Evolutionary conservation across 2,113 vertebrate genomes (phyloP), one percentile per base, ranked within the genome.

Genomic region (Lepisosteus osseus): DNA sequence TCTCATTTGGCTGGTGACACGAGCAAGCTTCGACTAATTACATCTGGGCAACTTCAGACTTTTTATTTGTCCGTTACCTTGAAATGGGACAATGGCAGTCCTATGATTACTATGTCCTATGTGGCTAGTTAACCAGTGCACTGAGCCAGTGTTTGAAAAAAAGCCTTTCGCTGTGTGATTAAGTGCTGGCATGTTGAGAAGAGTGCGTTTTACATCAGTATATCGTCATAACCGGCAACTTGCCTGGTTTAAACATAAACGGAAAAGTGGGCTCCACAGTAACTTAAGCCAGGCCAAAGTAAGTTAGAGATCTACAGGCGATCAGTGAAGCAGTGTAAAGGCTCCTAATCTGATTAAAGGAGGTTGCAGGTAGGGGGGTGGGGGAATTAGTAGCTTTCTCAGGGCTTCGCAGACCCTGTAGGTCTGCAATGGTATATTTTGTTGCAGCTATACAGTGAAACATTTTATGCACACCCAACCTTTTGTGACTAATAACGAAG

Each of bases 151-250:
- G 74, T 65, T 73, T 71, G 72, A 81, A 78, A 76, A 80, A 77
- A 74, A 70, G 70, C 70, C 5, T 41, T 72, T 76, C 75, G 84
- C 75, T 77, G 73, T 65, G 77, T 80, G 85, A 78, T 79, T 86
- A 87, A 86, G 86, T 77, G 69, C 82, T 87, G 82, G 84, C 84
- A 80, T 79, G 80, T 82, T 80, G 77, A 79, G 78, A 80, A 75
- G 75, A 75, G 71, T 75, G 81, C 80, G 74, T 89, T 82, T 86
- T 87, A 80, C 85, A 83, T 90, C 87, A 90, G 81, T 88, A 87
- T 83, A 83, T 86, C 80, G 85, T 85, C 86, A 88, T 79, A 79
- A 81, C 76, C 82, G 74, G 85, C 77, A 71, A 83, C 82, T 85
- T 80, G 80, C 80, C 77, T 78, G 72, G 79, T 82, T 85, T 77